These are phyloP conservation scores for Nasonia longicornis DNA, from an alignment of 1,140 invertebrate species.

Conservation along the genomic window DNA sequence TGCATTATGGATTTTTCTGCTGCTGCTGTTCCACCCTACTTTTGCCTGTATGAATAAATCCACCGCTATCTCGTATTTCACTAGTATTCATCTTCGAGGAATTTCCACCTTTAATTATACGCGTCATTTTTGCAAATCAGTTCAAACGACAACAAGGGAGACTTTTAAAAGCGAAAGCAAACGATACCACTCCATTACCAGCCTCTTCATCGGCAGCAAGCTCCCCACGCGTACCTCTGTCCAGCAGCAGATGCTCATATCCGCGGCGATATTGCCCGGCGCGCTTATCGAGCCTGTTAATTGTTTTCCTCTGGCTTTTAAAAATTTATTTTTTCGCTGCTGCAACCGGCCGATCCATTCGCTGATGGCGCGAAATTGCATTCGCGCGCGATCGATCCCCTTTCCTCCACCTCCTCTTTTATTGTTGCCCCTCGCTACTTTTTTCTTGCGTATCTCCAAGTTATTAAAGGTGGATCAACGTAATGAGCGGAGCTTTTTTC, in stretches of 20 bases:
- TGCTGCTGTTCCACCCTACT: background rate
- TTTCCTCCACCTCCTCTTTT: background rate
- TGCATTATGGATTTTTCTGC: background rate
- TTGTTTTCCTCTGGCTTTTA: conserved; percentile 54
- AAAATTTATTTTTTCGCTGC: conserved; percentile 50
- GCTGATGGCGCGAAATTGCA: conserved; percentile 38
- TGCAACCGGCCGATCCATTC: background rate
- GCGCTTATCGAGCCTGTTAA: conserved; percentile 58
- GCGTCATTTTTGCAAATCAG: no score
- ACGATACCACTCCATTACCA: background rate
- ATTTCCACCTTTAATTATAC: background rate
- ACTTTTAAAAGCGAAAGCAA: background rate
- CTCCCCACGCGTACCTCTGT: background rate
- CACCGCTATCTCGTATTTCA: background rate
- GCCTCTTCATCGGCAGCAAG: background rate
- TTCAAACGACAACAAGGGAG: background rate
- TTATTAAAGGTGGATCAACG: background rate
- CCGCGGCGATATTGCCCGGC: conserved; percentile 53
- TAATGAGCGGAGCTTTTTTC: conserved; percentile 25
- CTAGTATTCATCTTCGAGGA: background rate
- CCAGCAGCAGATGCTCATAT: background rate
- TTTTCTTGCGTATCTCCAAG: conserved; percentile 4
- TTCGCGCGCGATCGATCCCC: conserved; percentile 34
- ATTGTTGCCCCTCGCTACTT: background rate
- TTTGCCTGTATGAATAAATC: background rate